A percentile compares a stretch with the other conserved stretches of the same genome.
These are phyloP conservation scores for Triplophysa yarkandensis DNA, from an alignment of 2,797 vertebrate species.

Conservation along the genomic window DNA sequence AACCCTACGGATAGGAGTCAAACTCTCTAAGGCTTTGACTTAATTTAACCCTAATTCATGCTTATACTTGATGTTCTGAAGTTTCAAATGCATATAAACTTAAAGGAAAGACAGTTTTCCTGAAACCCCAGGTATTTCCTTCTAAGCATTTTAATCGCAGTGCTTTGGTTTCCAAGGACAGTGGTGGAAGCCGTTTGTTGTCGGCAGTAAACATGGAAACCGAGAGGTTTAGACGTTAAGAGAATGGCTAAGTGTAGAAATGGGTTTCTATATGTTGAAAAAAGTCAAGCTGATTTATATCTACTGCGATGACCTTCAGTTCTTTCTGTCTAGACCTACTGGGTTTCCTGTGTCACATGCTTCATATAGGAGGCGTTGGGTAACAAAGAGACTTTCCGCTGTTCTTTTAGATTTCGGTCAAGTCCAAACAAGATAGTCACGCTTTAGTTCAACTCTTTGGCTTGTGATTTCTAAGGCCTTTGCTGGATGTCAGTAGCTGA, in stretches of 20 bases:
- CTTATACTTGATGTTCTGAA: constrained; percentile 27
- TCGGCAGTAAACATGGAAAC: constrained; percentile 73
- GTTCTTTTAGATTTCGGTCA: constrained; percentile 27
- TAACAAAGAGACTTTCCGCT: constrained; percentile 1
- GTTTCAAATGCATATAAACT: constrained; percentile 32
- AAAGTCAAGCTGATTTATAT: constrained; percentile 10
- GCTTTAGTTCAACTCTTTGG: constrained; percentile 40
- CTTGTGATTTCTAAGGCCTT: constrained; percentile 21
- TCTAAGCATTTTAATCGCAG: constrained; percentile 57
- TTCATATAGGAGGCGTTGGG: neutral
- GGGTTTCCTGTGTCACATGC: neutral
- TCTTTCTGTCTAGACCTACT: constrained; percentile 14
- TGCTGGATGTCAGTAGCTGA: constrained; percentile 14
- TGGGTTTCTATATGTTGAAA: constrained; percentile 49
- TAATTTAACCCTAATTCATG: too few species aligned
- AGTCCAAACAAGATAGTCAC: constrained; percentile 30
- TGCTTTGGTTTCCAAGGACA: constrained; percentile 70
- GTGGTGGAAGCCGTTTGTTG: constrained; percentile 75
- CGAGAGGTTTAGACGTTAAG: constrained; percentile 63
- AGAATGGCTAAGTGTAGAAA: constrained; percentile 26
- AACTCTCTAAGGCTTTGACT: too few species aligned
- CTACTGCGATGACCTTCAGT: constrained; percentile 6
- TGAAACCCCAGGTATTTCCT: constrained; percentile 56
- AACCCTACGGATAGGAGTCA: too few species aligned
- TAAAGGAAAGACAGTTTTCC: constrained; percentile 57